These are phyloP conservation scores for Acanthurus lineatus DNA, from an alignment of 2,797 vertebrate genomes.

Conservation along the genomic window DNA sequence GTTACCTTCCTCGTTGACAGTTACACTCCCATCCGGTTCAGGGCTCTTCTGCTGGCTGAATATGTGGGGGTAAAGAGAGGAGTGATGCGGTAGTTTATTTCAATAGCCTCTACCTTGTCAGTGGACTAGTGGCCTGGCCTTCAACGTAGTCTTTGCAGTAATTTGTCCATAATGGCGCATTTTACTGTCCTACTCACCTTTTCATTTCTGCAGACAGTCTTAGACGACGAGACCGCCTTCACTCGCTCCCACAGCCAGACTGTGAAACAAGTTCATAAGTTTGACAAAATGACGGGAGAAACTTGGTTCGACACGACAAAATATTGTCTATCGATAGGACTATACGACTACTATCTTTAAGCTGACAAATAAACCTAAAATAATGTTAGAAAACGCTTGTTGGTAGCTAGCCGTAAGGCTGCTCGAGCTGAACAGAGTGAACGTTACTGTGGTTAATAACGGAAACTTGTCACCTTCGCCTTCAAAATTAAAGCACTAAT, in stretches of 20 bases:
- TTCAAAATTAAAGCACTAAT: slow-evolving; percentile 37
- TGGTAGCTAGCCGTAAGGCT: slow-evolving; percentile 34
- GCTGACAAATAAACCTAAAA: not conserved
- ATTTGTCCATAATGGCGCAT: slow-evolving; percentile 19
- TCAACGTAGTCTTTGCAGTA: not conserved
- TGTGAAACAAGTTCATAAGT: slow-evolving; percentile 60
- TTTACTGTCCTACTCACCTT: slow-evolving; percentile 65
- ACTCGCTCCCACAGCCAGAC: slow-evolving; percentile 70
- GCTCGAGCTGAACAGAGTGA: not conserved
- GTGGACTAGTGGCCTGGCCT: not conserved
- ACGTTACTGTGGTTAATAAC: slow-evolving; percentile 4
- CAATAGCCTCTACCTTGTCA: accelerated
- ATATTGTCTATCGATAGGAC: accelerated
- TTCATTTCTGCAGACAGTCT: slow-evolving; percentile 78
- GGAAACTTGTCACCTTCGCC: slow-evolving; percentile 12
- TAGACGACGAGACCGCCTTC: slow-evolving; percentile 73
- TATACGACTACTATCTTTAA: accelerated
- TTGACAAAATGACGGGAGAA: not conserved
- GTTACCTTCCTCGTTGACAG: slow-evolving; percentile 82
- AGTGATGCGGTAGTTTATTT: not conserved
- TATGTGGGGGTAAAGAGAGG: not conserved
- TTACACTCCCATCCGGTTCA: slow-evolving; percentile 76
- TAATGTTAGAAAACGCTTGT: not conserved
- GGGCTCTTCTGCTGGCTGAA: slow-evolving; percentile 85
- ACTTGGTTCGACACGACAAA: not conserved